Base-by-base conservation (phyloP, 2,113 vertebrate genomes). In the Oophaga pumilio region DNA sequence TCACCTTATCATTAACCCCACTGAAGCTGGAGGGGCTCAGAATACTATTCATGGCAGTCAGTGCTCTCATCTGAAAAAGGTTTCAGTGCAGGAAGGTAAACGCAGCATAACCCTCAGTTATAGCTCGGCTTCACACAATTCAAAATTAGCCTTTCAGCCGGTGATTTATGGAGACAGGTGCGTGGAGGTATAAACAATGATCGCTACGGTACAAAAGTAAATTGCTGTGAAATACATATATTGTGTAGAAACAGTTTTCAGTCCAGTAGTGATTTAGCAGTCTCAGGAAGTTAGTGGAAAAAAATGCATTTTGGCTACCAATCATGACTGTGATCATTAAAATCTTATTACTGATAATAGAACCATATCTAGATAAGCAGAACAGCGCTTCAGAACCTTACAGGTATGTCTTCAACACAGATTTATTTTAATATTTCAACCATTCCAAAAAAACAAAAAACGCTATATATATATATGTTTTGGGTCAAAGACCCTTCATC, bases 1-100 rank as follows among this genome's bases (percentile, higher is more conserved):
- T 88, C 33, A 88, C 86, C 86, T 88, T 76, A 60, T 74, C 64
- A 83, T 88, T 88, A 83, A 88, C 80, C 71, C 80, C 57, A 76
- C 22, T 82, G 62, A 82, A 82, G 62, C 80, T 68, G 62, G 60
- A 66, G 80, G 59, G 60, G 59, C 80, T 12, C n/a, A 6, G 57
- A 43, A 68, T 82, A 66, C 80, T 68, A 82, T 82, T 52, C 43
- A 9, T 66, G 60, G 80, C 80, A 82, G 62, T 12, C 43, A 52
- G 43, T 82, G 66, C 60, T 81, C 18, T 15, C 17, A 22, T 81
- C 78, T 24, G 60, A n/a, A 43, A 52, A 60, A 60, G 56, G 14
- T 20, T 80, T 82, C 20, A 50, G 24, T 52, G 62, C 10, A 43
- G 78, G n/a, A 53, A 24, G 59, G 60, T 66, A 83, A 60, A 57